Evolutionary conservation across 2,113 vertebrate genomes (phyloP).

Genomic region (Ageneiosus marmoratus): DNA sequence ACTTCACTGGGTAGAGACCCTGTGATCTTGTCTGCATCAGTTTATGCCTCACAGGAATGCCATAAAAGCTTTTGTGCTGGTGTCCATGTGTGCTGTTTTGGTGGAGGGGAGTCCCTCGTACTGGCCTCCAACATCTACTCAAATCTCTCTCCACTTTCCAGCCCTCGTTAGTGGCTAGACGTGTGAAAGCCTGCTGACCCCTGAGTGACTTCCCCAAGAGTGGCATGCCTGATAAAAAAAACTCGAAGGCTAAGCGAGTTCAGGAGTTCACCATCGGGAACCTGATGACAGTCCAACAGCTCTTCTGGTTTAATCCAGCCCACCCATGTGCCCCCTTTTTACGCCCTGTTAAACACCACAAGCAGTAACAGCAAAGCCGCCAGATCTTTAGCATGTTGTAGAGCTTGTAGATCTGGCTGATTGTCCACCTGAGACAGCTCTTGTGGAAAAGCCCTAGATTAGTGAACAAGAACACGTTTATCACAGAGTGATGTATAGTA

Average conservation of each 20-base stretch:
- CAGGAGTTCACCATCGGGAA: slow-evolving; percentile 61
- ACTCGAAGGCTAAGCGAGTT: slow-evolving; percentile 54
- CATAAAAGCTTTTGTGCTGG: slow-evolving; percentile 24
- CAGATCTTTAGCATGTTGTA: slow-evolving; percentile 28
- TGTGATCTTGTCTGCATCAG: slow-evolving; percentile 8
- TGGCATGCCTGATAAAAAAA: slow-evolving; percentile 55
- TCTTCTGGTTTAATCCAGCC: slow-evolving; percentile 50
- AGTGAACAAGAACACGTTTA: slow-evolving; percentile 27
- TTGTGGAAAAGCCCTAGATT: slow-evolving; percentile 5
- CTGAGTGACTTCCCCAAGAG: slow-evolving; percentile 60
- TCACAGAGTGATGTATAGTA: neutral
- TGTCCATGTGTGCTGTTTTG: slow-evolving; percentile 6
- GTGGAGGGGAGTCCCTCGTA: neutral
- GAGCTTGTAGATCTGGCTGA: neutral
- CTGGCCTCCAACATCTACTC: slow-evolving; percentile 59
- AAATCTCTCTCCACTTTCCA: slow-evolving; percentile 58
- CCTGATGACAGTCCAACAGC: slow-evolving; percentile 51
- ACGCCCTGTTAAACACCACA: slow-evolving; percentile 54
- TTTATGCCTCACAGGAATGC: slow-evolving; percentile 26
- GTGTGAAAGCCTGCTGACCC: slow-evolving; percentile 59
- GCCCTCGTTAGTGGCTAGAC: slow-evolving; percentile 67
- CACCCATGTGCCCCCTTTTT: slow-evolving; percentile 53
- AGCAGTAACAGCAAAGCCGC: slow-evolving; percentile 31
- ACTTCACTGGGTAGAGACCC: slow-evolving; percentile 10
- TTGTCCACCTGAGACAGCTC: slow-evolving; percentile 25